phyloP scores from a whole-genome alignment of 1,140 invertebrate genomes.

The Hyles euphorbiae region DNA sequence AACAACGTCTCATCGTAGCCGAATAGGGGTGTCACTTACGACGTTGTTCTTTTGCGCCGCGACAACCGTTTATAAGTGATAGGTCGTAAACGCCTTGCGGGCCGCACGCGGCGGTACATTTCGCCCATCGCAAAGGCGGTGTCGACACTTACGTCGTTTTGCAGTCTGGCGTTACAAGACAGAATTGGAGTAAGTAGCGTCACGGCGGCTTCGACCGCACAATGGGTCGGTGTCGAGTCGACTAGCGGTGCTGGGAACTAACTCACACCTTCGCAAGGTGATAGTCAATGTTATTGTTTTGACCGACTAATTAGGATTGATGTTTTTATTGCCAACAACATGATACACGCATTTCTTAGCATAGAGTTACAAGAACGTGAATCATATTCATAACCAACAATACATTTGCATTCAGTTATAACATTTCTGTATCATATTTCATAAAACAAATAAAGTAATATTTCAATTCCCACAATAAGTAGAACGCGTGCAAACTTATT shows the following conservation, averaged over 20 bases:
- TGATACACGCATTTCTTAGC: no score
- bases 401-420: no score
- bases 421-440: no score
- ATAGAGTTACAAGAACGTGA: no score
- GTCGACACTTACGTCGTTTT: constrained; percentile 48
- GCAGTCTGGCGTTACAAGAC: constrained; percentile 36
- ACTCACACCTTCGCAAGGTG: constrained; percentile 63
- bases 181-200: constrained; percentile 75
- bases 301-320: constrained; percentile 61
- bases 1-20: constrained; percentile 44
- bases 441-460: no score
- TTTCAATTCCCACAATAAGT: no score
- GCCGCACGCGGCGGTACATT: constrained; percentile 25
- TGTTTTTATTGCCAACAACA: constrained; percentile 25
- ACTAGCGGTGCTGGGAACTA: constrained; percentile 68
- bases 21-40: constrained; percentile 40
- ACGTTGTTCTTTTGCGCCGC: constrained; percentile 23
- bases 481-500: not conserved
- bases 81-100: constrained; percentile 45
- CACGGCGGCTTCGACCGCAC: constrained; percentile 69
- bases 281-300: constrained; percentile 65
- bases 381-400: no score
- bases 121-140: constrained; percentile 24
- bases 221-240: constrained; percentile 64
- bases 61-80: constrained; percentile 16